Conservation (phyloP, 2,113 vertebrate species). For the Agapornis roseicollis region DNA sequence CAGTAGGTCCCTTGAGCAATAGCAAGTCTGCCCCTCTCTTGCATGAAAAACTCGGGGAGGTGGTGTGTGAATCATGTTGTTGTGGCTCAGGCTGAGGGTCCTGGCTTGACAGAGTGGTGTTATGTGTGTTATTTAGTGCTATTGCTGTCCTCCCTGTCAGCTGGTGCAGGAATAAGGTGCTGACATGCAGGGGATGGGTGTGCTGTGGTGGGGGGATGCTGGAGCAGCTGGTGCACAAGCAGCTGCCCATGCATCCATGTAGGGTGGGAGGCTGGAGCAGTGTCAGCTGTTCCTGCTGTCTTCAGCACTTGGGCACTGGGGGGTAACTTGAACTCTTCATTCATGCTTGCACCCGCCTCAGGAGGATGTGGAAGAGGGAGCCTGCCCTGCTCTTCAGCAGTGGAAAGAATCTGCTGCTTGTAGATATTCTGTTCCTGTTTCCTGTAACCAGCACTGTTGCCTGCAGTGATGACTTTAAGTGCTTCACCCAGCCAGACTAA, state of each 20-base stretch:
- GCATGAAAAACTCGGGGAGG: not conserved
- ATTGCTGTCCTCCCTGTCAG: not conserved
- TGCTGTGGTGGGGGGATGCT: rapidly evolving
- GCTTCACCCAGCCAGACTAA: not conserved
- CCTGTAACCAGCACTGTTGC: rapidly evolving
- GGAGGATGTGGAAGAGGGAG: not conserved
- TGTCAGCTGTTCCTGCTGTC: not conserved
- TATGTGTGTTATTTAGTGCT: not conserved
- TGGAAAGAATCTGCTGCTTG: not conserved
- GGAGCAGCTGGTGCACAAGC: not conserved
- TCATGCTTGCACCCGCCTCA: not conserved
- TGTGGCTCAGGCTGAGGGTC: not conserved
- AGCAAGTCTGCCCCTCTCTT: not conserved
- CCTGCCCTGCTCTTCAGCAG: not conserved
- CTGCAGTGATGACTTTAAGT: not conserved
- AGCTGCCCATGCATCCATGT: rapidly evolving
- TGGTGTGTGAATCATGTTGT: not conserved
- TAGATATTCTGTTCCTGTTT: not conserved
- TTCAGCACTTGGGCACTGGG: rapidly evolving
- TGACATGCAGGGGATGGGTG: not conserved
- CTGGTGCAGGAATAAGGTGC: not conserved
- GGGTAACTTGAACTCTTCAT: not conserved
- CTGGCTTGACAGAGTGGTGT: not conserved
- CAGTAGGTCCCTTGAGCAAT: not conserved
- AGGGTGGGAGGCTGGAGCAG: not conserved